Evolutionary conservation across 53 echinoderm and acorn worm genomes (phyloP).

Genomic region (Holothuria leucospilota): DNA sequence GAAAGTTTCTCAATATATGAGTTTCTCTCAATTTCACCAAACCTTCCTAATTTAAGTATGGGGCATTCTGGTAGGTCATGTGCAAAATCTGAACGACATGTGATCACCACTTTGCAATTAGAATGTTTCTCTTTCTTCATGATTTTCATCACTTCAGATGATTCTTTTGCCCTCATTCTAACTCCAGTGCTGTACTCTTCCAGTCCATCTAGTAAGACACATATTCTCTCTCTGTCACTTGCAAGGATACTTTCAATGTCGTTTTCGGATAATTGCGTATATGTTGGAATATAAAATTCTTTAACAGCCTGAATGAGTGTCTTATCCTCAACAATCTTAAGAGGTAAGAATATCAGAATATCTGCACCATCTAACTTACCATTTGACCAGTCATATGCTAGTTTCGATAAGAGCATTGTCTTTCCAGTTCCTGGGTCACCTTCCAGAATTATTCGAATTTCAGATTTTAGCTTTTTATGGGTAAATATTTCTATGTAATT

Average conservation of each 20-base stretch:
- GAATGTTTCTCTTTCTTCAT: not conserved
- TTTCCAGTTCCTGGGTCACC: conserved; percentile 2
- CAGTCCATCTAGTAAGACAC: not conserved
- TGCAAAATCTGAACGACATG: not conserved
- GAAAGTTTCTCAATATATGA: not conserved
- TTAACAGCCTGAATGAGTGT: conserved; percentile 16
- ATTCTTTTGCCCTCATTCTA: not conserved
- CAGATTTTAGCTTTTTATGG: not conserved
- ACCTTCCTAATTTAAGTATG: not conserved
- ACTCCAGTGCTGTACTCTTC: not conserved
- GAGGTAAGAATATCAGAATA: not conserved
- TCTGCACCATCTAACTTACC: not conserved
- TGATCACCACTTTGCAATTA: not conserved
- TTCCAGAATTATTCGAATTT: conserved; percentile 5
- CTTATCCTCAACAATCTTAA: not conserved
- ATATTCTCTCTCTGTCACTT: not conserved
- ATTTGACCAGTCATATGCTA: conserved; percentile 12
- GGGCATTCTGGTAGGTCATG: not conserved
- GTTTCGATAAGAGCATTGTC: conserved; percentile 1
- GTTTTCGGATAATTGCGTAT: not conserved
- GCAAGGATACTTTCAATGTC: conserved; percentile 2
- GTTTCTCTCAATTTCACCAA: conserved; percentile 16
- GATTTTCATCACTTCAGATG: conserved; percentile 9
- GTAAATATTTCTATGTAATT: conserved; percentile 1
- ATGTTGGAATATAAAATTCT: not conserved